Base-by-base conservation (phyloP, 2,113 vertebrate genomes). In the Alligator mississippiensis region DNA sequence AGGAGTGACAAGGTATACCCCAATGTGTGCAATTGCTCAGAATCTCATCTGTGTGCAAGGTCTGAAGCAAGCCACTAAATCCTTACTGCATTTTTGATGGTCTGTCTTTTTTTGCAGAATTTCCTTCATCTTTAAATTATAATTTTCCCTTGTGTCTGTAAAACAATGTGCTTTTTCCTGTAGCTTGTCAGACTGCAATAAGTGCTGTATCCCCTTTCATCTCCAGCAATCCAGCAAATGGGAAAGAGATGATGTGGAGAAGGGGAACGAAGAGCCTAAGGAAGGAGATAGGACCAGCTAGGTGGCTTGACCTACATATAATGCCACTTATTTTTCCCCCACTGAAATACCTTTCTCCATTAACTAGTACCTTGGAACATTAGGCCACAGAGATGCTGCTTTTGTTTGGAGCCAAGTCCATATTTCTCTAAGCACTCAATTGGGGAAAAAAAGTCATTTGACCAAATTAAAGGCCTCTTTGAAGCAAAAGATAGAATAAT, bases 391-490 rank as follows among this genome's bases (percentile, higher is more conserved):
- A 85, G 62, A 89, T 75, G 80, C 5, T 66, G 21, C 11, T 85
- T 93, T 89, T 70, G 22, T 4, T 87, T 96, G 68, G 54, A 63
- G 30, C 70, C 0, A 6, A 89, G 77, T 88, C 17, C 16, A 64
- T 91, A 47, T n/a, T 9, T 77, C 30, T 24, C 70, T 86, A 61
- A 88, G 14, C 30, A 92, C 86, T 55, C 85, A 82, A 25, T 4
- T 87, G 77, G 11, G 21, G 38, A 72, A 72, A 82, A 85, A 83
- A 92, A 87, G 19, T 4, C 3, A 79, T 85, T 93, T 89, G 13
- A 66, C 18, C 91, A 70, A 92, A 89, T 90, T 90, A 77, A 92
- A 93, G 68, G 10, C 25, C 25, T 75, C 90, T 27, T 10, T 85
- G 30, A 63, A 89, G 58, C 27, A 93, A 92, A 88, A 90, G 54